These are phyloP conservation scores for Sarcophaga carnaria DNA, from an alignment of 2,888 invertebrate genomes.

Conservation along the genomic window DNA sequence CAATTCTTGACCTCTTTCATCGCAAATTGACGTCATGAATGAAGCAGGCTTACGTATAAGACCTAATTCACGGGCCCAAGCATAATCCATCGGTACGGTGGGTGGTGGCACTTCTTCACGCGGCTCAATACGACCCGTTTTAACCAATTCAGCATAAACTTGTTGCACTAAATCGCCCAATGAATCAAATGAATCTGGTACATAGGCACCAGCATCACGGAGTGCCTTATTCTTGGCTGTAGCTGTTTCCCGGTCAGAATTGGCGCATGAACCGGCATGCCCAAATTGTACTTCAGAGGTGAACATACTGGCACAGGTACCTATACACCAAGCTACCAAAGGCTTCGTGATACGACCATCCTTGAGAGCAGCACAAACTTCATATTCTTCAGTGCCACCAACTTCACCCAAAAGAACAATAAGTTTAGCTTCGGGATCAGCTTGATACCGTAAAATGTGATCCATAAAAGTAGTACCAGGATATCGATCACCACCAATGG, in stretches of 20 bases:
- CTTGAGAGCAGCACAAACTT: conserved; percentile 94
- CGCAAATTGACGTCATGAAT: conserved; percentile 99
- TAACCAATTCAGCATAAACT: conserved; percentile 90
- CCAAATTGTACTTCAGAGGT: conserved; percentile 97
- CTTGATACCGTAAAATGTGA: conserved; percentile 94
- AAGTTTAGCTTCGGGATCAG: conserved; percentile 93
- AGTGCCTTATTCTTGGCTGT: conserved; percentile 94
- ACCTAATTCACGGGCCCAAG: conserved; percentile 98
- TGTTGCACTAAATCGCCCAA: conserved; percentile 90
- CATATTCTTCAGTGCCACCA: conserved; percentile 99
- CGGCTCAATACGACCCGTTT: conserved; percentile 91
- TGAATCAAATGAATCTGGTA: conserved; percentile 96
- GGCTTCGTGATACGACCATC: conserved; percentile 93
- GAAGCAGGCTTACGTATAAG: conserved; percentile 99
- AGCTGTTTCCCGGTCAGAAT: conserved; percentile 96
- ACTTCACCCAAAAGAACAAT: conserved; percentile 98
- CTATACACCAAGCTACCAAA: conserved; percentile 99
- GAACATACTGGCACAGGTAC: conserved; percentile 94
- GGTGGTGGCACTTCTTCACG: conserved; percentile 97
- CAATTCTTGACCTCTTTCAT: conserved; percentile 98
- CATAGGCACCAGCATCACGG: conserved; percentile 91
- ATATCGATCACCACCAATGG: conserved; percentile 98
- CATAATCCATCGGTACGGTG: conserved; percentile 99
- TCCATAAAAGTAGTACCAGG: conserved; percentile 99
- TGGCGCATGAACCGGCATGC: conserved; percentile 99